Evolutionary conservation across 2,797 vertebrate species (phyloP).

Genomic region (Margarornis squamiger): DNA sequence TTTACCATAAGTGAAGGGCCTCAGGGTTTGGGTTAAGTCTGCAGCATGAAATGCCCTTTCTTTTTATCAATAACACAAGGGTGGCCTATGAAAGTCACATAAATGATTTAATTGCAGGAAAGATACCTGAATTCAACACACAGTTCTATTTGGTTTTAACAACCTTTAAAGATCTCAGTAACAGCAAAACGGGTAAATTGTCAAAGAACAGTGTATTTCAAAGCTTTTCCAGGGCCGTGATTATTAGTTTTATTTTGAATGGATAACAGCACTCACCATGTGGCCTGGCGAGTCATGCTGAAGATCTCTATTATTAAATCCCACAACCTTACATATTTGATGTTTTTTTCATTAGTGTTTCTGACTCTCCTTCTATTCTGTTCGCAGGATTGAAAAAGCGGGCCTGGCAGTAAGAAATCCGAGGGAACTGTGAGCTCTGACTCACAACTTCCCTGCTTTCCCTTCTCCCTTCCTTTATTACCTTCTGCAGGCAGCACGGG

Average conservation of each 20-base stretch:
- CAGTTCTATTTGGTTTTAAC: background rate
- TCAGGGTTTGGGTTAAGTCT: background rate
- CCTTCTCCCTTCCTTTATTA: background rate
- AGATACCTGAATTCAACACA: background rate
- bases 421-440: background rate
- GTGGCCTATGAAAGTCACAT: background rate
- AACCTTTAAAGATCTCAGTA: background rate
- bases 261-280: background rate
- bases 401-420: background rate
- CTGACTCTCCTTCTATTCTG: background rate
- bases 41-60: background rate
- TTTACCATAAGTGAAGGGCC: background rate
- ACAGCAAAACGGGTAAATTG: background rate
- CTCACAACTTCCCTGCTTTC: slow-evolving; percentile 4
- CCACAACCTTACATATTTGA: slow-evolving; percentile 32
- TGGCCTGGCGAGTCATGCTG: background rate
- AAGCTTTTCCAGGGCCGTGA: background rate
- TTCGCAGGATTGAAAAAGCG: background rate
- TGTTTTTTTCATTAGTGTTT: slow-evolving; percentile 37
- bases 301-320: slow-evolving; percentile 23
- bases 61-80: background rate
- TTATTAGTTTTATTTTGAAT: slow-evolving; percentile 21
- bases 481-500: background rate
- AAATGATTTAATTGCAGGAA: background rate
- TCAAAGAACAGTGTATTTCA: background rate